Evolutionary conservation across 2,888 invertebrate species (phyloP).

Genomic region (Pycnomerus fuliginosus): DNA sequence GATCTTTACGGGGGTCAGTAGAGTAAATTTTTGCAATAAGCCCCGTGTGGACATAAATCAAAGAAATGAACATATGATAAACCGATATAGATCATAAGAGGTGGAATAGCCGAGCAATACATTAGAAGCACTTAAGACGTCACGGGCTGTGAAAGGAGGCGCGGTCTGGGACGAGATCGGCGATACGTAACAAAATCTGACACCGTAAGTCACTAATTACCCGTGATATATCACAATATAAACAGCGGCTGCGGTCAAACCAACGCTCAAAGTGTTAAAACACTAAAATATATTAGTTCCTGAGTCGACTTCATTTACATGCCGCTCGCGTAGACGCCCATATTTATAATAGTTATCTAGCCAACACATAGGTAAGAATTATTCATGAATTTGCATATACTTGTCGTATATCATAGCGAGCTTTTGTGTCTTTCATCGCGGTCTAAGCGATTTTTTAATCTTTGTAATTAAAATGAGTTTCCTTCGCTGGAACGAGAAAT

Average conservation of each 20-base stretch:
- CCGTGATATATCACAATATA: slow-evolving; percentile 52
- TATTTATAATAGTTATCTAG: slow-evolving; percentile 51
- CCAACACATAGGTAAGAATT: slow-evolving; percentile 48
- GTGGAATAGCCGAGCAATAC: slow-evolving; percentile 44
- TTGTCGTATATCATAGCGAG: slow-evolving; percentile 44
- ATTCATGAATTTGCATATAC: slow-evolving; percentile 48
- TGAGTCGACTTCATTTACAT: slow-evolving; percentile 46
- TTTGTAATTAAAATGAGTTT: slow-evolving; percentile 53
- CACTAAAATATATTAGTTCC: slow-evolving; percentile 53
- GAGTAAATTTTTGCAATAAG: slow-evolving; percentile 17
- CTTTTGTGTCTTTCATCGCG: slow-evolving; percentile 50
- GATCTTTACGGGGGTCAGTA: too few species aligned
- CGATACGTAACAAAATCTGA: slow-evolving; percentile 51
- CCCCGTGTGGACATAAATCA: slow-evolving; percentile 38
- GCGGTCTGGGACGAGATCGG: slow-evolving; percentile 42
- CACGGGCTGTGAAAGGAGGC: slow-evolving; percentile 44
- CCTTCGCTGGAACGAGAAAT: slow-evolving; percentile 42
- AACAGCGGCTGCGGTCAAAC: slow-evolving; percentile 49
- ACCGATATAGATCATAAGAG: slow-evolving; percentile 45
- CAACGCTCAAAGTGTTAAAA: slow-evolving; percentile 51
- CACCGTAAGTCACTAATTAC: slow-evolving; percentile 51
- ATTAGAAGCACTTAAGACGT: slow-evolving; percentile 48
- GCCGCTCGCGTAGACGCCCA: slow-evolving; percentile 40
- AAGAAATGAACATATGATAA: slow-evolving; percentile 43
- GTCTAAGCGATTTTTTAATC: slow-evolving; percentile 51